Base-by-base conservation (phyloP, 2,113 vertebrate species). In the Archocentrus centrarchus region DNA sequence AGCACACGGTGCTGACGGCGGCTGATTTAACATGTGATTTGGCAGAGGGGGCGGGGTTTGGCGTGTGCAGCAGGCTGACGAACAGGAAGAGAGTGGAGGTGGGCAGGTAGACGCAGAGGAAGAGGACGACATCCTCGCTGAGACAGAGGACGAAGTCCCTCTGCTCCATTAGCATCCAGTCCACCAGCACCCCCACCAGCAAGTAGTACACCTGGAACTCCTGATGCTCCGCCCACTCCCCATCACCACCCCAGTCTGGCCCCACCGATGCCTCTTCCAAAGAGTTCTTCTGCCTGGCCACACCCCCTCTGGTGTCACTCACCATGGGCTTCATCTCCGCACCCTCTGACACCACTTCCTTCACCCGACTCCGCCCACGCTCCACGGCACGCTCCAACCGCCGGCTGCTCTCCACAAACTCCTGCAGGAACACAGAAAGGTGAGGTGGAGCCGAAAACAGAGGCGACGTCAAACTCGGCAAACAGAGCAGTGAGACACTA, bases 241-340 rank as follows among this genome's bases (percentile, higher is more conserved):
- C 95, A 22, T 94, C 96, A 81, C 92, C 93, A 62, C 90, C 77
- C 20, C 50, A 47, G 18, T 81, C 81, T 18, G 3, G 39, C 77
- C 96, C 96, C 88, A 95, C 92, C 39, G 39, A 2, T 18, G 57
- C 75, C 90, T 87, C 94, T n/a, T 88, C 79, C 11, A 15, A 41
- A 0, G 53, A 64, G 59, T 84, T 85, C 77, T 17, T 70, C 79
- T 3, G 84, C 39, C 86, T 76, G 53, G 63, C 86, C 89, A 70
- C 61, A 20, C 63, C 87, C 73, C 85, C 91, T 97, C 96, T 93
- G 93, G 96, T 58, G 30, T 53, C 96, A 99, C 98, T 98, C 99
- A 99, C 98, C 98, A 99, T 99, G 94, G 98, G 96, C 94, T 98
- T 98, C 91, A 98, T 97, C 95, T 98, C 98, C 80, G 97, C 96